Evolutionary conservation across 2,888 invertebrate species (phyloP).

Genomic region (Netelia inedita): DNA sequence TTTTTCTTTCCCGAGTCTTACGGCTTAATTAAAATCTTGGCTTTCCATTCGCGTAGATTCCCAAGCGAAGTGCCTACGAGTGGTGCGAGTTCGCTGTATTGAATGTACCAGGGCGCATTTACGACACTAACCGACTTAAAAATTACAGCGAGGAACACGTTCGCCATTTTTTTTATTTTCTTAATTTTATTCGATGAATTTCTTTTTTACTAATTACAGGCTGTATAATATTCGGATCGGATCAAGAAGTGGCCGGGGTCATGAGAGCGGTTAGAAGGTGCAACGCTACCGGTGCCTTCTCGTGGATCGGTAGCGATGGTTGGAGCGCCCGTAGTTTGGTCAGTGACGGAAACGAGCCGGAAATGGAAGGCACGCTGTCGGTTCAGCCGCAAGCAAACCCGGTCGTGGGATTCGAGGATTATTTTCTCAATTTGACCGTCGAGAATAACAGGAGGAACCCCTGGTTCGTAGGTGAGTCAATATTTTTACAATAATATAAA

Average conservation of each 20-base stretch:
- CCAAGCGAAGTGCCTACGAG: not conserved
- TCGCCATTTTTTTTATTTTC: too few species aligned
- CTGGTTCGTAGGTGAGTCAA: slow-evolving; percentile 95
- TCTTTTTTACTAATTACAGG: slow-evolving; percentile 86
- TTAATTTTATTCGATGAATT: not conserved
- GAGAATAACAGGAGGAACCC: slow-evolving; percentile 96
- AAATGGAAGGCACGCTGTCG: slow-evolving; percentile 97
- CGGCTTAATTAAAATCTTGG: slow-evolving; percentile 43
- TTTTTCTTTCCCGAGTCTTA: not conserved
- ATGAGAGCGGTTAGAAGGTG: slow-evolving; percentile 96
- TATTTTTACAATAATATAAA: slow-evolving; percentile 18
- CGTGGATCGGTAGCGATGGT: slow-evolving; percentile 98
- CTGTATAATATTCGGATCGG: slow-evolving; percentile 97
- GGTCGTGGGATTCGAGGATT: slow-evolving; percentile 94
- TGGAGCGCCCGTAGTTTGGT: slow-evolving; percentile 97
- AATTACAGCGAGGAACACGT: not conserved
- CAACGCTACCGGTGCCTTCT: slow-evolving; percentile 95
- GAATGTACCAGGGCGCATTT: slow-evolving; percentile 2
- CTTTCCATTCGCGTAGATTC: not conserved
- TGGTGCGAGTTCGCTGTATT: not conserved
- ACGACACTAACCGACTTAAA: not conserved
- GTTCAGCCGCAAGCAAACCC: slow-evolving; percentile 97
- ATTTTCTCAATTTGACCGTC: slow-evolving; percentile 93
- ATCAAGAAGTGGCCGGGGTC: slow-evolving; percentile 98
- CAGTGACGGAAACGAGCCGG: slow-evolving; percentile 93